Evolutionary conservation across 2,888 invertebrate species (phyloP), one percentile per base, ranked within the genome.

Genomic region (Pollenia amentaria): DNA sequence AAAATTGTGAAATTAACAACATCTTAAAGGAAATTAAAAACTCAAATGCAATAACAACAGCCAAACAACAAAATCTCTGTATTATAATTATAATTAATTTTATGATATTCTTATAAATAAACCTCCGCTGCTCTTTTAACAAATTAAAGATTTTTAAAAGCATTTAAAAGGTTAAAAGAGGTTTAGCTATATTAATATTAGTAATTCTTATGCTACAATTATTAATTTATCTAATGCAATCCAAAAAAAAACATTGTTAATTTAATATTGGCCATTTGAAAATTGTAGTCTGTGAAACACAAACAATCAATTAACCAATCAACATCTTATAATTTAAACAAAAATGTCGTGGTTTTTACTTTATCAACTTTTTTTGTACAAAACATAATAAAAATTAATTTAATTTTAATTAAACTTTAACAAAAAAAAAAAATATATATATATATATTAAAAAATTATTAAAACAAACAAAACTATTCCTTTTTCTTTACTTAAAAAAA

Each of bases 141-240:
- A 29, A 29, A 29, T 29, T 29, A 29, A 29, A 29, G 29, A 29
- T 29, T 29, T 29, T 29, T 75, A 46, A 67, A 62, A 51, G 69
- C 55, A 62, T 81, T 73, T 78, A 38, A 51, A 83, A 79, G 76
- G 76, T 86, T 76, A 76, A 48, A 81, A 73, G 38, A 57, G 76
- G 51, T 55, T 64, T 55, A 57, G 29, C 69, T 8, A 86, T 84
- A 85, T 84, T 86, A 87, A 76, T 88, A 79, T 48, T 42, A 44
- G 57, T 57, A 48, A 60, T 60, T 40, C 16, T 40, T 48, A 62
- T 29, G 29, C 85, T 82, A 88, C 81, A 81, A 87, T 87, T n/a
- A 40, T 69, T 69, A 29, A 67, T 48, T 51, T 51, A 51, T 10
- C 14, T 85, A 86, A 84, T 86, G 84, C 85, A 29, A 29, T 69